Evolutionary conservation across 2,797 vertebrate species (phyloP).

Genomic region (Remorina albescens): DNA sequence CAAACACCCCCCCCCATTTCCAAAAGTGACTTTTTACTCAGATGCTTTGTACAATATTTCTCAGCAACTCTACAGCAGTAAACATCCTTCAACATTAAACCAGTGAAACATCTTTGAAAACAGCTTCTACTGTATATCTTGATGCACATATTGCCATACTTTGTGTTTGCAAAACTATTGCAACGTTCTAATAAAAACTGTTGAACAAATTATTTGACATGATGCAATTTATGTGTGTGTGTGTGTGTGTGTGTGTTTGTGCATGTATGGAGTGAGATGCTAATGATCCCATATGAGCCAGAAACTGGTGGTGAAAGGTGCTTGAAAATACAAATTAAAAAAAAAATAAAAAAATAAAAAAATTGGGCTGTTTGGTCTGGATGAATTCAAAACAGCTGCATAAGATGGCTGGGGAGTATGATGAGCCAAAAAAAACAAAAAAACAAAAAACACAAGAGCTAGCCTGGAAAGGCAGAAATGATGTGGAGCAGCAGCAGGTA

Average conservation of each 20-base stretch:
- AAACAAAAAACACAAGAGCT: too few species aligned
- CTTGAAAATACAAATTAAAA: too few species aligned
- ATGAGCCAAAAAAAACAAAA: slow-evolving; percentile 61
- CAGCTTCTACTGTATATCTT: slow-evolving; percentile 96
- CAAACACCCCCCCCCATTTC: slow-evolving; percentile 73
- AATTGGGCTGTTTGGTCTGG: slow-evolving; percentile 48
- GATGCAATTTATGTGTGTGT: slow-evolving; percentile 30
- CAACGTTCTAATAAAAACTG: slow-evolving; percentile 97
- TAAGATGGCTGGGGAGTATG: slow-evolving; percentile 61
- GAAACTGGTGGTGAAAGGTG: slow-evolving; percentile 41
- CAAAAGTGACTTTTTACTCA: slow-evolving; percentile 81
- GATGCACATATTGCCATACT: slow-evolving; percentile 94
- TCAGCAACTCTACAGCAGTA: slow-evolving; percentile 91
- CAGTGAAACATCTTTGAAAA: slow-evolving; percentile 81
- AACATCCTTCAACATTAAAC: slow-evolving; percentile 88
- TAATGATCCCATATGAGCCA: slow-evolving; percentile 21
- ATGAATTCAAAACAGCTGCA: slow-evolving; percentile 68
- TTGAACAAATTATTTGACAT: slow-evolving; percentile 65
- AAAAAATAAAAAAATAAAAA: too few species aligned
- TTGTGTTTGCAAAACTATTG: slow-evolving; percentile 96
- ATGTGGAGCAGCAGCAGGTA: slow-evolving; percentile 62
- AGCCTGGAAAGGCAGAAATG: slow-evolving; percentile 44
- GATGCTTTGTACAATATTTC: slow-evolving; percentile 88
- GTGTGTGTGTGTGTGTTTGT: neutral
- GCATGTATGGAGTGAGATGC: too few species aligned